Evolutionary conservation across 2,888 invertebrate species (phyloP), one percentile per base, ranked within the genome.

Genomic region (Endotricha flammealis): DNA sequence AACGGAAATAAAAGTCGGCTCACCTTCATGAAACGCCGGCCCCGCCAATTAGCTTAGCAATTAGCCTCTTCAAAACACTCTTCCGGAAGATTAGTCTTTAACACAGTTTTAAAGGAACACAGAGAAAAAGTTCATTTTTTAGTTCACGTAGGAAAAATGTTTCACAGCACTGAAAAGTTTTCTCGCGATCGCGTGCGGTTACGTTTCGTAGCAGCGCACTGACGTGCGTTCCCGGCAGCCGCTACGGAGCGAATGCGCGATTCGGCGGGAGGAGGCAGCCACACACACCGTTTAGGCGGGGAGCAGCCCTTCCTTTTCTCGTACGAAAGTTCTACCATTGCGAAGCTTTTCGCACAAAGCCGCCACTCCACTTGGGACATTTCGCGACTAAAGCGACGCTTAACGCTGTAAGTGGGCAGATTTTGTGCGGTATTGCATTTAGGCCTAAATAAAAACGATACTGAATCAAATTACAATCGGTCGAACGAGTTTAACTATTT

Each of bases 1-100:
- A 82, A 85, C 83, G 83, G 82, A 86, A 86, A 86, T 85, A 83
- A 86, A 82, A 85, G 80, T 78, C 79, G 72, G 69, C 85, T 85
- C 80, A 86, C 86, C 86, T 86, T 86, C 85, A 86, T 86, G 81
- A 80, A 85, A 81, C 79, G 81, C 78, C 79, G 78, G 79, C 72
- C 69, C 70, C 67, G 76, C 81, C 83, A 85, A 86, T 85, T 85
- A 85, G 82, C 72, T 73, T 73, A 76, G 72, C 67, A 62, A 85
- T 83, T 83, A 83, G 79, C 73, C 72, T 73, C 73, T 80, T 73
- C 65, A 64, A 60, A 64, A 64, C 75, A 78, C 73, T 73, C 59
- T 58, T 61, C 53, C 59, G 54, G 53, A 50, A 53, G 65, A 66
- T 64, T 54, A 74, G 79, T 78, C 71, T 63, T 70, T 59, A 64